A percentile compares a stretch with the other conserved stretches of the same genome.
Evolutionary conservation across 2,888 invertebrate species (phyloP).

Genomic region (Limnephilus rhombicus): DNA sequence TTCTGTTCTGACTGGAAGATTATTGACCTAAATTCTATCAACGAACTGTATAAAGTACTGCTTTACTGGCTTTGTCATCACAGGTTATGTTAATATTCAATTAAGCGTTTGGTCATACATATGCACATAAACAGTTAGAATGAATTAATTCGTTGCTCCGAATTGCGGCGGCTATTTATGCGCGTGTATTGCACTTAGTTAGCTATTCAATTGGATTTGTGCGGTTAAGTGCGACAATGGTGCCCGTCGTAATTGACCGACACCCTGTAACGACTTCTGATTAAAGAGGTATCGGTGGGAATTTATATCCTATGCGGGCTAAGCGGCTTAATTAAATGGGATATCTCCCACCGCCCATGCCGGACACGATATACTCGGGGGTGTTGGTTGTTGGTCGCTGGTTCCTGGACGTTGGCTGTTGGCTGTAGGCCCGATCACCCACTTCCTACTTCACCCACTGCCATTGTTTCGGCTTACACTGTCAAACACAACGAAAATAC

Average conservation of each 20-base stretch:
- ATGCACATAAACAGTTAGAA: neutral
- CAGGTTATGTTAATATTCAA: neutral
- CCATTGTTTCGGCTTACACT: neutral
- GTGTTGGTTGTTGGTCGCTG: neutral
- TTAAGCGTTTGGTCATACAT: neutral
- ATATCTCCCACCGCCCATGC: constrained; percentile 5
- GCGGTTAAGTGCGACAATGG: neutral
- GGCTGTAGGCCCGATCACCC: neutral
- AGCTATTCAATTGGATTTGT: neutral
- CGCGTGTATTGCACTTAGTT: neutral
- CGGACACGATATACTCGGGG: neutral
- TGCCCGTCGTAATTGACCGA: constrained; percentile 11
- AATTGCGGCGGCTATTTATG: neutral
- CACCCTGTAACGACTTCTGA: constrained; percentile 57
- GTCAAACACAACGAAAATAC: neutral
- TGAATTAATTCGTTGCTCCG: neutral
- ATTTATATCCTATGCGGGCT: constrained; percentile 58
- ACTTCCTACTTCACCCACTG: neutral
- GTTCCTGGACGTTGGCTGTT: neutral
- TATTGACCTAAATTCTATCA: neutral
- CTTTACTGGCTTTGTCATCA: neutral
- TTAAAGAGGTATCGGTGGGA: constrained; percentile 60
- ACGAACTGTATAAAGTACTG: neutral
- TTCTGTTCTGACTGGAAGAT: neutral
- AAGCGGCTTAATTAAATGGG: constrained; percentile 59